These are phyloP conservation scores for Papilio machaon DNA, from an alignment of 1,140 invertebrate species.

Conservation along the genomic window DNA sequence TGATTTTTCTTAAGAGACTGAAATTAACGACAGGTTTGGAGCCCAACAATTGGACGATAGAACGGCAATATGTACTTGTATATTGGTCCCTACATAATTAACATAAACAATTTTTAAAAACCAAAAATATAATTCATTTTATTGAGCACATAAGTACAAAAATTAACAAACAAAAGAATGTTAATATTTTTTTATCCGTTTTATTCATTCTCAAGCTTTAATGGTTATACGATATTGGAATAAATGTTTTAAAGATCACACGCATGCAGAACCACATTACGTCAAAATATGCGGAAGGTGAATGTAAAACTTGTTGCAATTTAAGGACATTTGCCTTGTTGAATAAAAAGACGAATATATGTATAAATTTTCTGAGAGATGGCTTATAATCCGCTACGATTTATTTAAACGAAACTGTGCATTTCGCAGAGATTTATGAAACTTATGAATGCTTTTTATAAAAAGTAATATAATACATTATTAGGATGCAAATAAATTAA, in stretches of 20 bases:
- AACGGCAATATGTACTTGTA: background rate
- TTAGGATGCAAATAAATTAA: background rate
- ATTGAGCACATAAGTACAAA: background rate
- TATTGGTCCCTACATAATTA: background rate
- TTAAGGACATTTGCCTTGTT: slow-evolving; percentile 38
- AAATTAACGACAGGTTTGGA: too few relatives aligned
- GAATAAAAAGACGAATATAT: slow-evolving; percentile 31
- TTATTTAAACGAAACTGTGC: slow-evolving; percentile 7
- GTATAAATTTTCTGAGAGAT: slow-evolving; percentile 29
- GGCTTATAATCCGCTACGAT: slow-evolving; percentile 1
- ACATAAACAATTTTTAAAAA: background rate
- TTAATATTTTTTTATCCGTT: background rate
- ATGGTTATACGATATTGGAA: slow-evolving; percentile 13
- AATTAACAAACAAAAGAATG: slow-evolving; percentile 20
- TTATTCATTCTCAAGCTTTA: background rate
- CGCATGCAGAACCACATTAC: slow-evolving; percentile 26
- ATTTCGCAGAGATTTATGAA: slow-evolving; percentile 5
- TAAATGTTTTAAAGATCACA: slow-evolving; percentile 28
- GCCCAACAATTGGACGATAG: too few relatives aligned
- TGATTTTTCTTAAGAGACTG: too few relatives aligned
- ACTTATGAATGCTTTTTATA: too few relatives aligned
- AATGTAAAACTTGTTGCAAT: slow-evolving; percentile 34
- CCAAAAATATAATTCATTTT: background rate
- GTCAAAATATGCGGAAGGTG: slow-evolving; percentile 37
- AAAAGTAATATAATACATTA: background rate